Evolutionary conservation across 1,140 invertebrate genomes (phyloP), one percentile per base, ranked within the genome.

Genomic region (Tribolium madens): DNA sequence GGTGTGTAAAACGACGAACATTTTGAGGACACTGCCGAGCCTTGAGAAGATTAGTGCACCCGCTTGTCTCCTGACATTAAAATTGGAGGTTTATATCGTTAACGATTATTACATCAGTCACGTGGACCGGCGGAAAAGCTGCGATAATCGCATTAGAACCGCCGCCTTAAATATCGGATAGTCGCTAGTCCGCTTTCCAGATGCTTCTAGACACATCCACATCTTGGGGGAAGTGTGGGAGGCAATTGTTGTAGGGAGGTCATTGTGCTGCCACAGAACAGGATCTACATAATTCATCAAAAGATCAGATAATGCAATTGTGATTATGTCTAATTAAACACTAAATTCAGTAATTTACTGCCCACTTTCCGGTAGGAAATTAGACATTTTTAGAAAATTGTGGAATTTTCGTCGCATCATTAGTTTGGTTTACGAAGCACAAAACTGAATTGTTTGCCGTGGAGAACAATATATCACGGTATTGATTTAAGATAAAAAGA

Each of bases 41-140:
- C 52, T 72, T 72, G 70, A 72, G 42, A 50, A 72, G 70, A 72
- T 72, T 72, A 72, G 70, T 72, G 26, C 70, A 9, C 42, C 70
- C 70, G 70, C 46, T 72, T 72, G 70, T 72, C 70, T 33, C 50
- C 70, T 72, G 47, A 52, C 70, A 72, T 72, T 72, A 72, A 72
- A 72, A 72, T 72, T 72, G 50, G 70, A 72, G 70, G 70, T 72
- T 72, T 72, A 72, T 72, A 52, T 72, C 70, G 52, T 72, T 72
- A 72, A 72, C 31, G 17, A 72, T 72, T 72, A 72, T 72, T 72
- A 72, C 70, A 72, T 72, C 50, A 72, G 70, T 18, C 70, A 72
- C 70, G 70, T 72, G 70, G 70, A 72, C 70, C 50, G 26, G 70
- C 70, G 70, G 70, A 72, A 72, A 72, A 72, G 70, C 70, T 72